A percentile compares a stretch with the other conserved stretches of the same genome.
These are phyloP conservation scores for Epinotia ramella DNA, from an alignment of 2,888 invertebrate genomes.

Conservation along the genomic window DNA sequence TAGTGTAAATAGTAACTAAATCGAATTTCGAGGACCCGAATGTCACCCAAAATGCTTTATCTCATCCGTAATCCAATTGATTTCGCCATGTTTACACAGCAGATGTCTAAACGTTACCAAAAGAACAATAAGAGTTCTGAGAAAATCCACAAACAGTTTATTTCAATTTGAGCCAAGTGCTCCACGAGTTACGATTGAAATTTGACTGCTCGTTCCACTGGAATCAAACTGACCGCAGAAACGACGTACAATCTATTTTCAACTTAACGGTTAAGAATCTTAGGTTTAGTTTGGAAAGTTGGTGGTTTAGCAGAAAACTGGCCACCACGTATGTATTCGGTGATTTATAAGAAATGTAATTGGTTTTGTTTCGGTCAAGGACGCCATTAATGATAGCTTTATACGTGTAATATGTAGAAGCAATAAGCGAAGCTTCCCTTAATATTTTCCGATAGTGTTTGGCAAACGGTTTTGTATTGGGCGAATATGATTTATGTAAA, in stretches of 20 bases:
- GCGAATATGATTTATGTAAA: constrained; percentile 4
- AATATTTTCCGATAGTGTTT: constrained; percentile 56
- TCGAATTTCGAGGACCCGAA: background rate
- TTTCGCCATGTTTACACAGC: constrained; percentile 40
- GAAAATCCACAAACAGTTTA: constrained; percentile 2
- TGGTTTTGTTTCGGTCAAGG: constrained; percentile 78
- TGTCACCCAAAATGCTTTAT: constrained; percentile 7
- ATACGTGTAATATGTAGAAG: constrained; percentile 71
- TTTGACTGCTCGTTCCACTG: constrained; percentile 7
- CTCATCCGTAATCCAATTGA: constrained; percentile 32
- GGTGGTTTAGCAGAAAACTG: constrained; percentile 31
- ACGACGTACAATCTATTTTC: constrained; percentile 14
- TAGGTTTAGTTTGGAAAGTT: constrained; percentile 18
- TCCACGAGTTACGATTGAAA: constrained; percentile 18
- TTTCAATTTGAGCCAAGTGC: constrained; percentile 7
- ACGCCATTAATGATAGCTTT: constrained; percentile 72
- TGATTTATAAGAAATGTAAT: constrained; percentile 78
- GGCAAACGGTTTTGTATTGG: constrained; percentile 18
- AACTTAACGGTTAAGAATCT: background rate
- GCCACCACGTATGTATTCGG: constrained; percentile 57
- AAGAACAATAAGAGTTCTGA: constrained; percentile 36
- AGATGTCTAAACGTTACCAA: constrained; percentile 38
- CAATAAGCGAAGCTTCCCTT: constrained; percentile 64
- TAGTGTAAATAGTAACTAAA: background rate
- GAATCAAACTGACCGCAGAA: constrained; percentile 31